These are phyloP conservation scores for Chloroceryle inda DNA, from an alignment of 2,797 vertebrate species.

Conservation along the genomic window DNA sequence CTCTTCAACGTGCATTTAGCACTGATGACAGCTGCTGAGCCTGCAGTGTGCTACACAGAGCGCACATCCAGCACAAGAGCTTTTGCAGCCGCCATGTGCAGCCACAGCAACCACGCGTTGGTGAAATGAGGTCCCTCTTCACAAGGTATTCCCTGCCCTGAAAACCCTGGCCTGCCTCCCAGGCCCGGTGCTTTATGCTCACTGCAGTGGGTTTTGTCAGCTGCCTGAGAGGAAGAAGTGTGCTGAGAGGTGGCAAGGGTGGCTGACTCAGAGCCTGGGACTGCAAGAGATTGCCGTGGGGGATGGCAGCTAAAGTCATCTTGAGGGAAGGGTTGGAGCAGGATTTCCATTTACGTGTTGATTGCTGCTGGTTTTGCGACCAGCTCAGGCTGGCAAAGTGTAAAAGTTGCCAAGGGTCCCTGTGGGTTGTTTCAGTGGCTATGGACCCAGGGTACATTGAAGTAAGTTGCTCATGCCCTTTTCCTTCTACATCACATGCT, in stretches of 20 bases:
- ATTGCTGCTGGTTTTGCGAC: not conserved
- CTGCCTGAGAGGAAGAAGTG: not conserved
- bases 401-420: not conserved
- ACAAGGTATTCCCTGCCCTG: not conserved
- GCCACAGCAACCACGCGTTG: not conserved
- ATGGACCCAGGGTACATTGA: rapidly evolving
- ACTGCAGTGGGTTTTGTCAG: rapidly evolving
- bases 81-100: not conserved
- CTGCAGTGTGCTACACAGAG: not conserved
- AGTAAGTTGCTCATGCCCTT: not conserved
- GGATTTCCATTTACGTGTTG: not conserved
- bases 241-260: not conserved
- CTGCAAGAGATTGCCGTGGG: not conserved
- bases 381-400: not conserved
- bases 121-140: not conserved
- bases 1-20: not conserved
- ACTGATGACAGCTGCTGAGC: not conserved
- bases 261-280: not conserved
- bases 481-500: not conserved
- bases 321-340: not conserved
- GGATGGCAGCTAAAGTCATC: not conserved
- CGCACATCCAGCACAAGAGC: rapidly evolving
- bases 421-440: not conserved
- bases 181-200: not conserved
- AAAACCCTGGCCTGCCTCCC: not conserved